Percentiles rank a stretch among this genome's conserved stretches.
Evolutionary conservation across 2,888 invertebrate genomes (phyloP).

Genomic region (Drosophila phalerata): DNA sequence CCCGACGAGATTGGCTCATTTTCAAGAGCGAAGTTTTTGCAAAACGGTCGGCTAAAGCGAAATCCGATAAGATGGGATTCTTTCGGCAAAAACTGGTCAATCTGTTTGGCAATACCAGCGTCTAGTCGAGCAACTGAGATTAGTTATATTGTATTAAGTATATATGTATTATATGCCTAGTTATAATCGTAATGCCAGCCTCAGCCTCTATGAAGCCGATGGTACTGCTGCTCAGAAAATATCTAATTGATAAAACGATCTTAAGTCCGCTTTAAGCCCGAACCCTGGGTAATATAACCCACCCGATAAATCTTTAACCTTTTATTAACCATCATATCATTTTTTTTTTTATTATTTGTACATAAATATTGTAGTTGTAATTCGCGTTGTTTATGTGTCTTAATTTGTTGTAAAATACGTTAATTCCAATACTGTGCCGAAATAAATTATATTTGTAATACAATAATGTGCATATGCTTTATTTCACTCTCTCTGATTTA

Average conservation of each 20-base stretch:
- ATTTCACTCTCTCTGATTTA: too few species aligned
- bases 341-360: constrained; percentile 2
- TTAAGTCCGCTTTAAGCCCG: neutral
- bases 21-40: constrained; percentile 86
- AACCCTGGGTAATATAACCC: neutral
- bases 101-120: constrained; percentile 64
- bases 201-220: constrained; percentile 31
- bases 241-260: neutral
- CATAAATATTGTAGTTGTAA: constrained; percentile 12
- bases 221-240: constrained; percentile 7
- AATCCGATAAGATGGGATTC: constrained; percentile 69
- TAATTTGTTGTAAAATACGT: neutral
- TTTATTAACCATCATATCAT: neutral
- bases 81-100: constrained; percentile 80
- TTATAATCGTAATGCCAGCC: constrained; percentile 14
- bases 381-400: neutral
- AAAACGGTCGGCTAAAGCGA: constrained; percentile 76
- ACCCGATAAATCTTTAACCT: neutral
- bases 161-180: constrained; percentile 34
- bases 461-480: too few species aligned
- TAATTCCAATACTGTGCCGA: neutral
- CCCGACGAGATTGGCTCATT: constrained; percentile 87
- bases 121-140: constrained; percentile 31
- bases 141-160: constrained; percentile 22
- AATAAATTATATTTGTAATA: constrained; percentile 15